These are phyloP conservation scores for Caenorhabditis wallacei DNA, from an alignment of 2,888 invertebrate species.

Conservation along the genomic window DNA sequence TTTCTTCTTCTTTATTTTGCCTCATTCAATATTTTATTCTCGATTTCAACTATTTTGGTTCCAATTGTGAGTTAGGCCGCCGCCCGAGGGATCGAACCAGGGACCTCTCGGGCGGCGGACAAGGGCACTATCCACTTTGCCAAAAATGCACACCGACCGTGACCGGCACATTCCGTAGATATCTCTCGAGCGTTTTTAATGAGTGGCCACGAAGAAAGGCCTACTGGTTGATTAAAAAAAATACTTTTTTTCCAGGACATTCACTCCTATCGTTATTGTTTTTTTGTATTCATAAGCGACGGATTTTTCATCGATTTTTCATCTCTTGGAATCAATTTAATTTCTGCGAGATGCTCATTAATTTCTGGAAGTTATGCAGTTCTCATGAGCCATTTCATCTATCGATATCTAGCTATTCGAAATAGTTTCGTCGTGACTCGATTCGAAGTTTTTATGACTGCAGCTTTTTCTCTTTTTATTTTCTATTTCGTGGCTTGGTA, in stretches of 20 bases:
- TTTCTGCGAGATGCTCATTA: not conserved
- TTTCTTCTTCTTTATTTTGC: constrained; percentile 27
- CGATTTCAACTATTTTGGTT: not conserved
- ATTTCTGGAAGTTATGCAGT: not conserved
- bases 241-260: not conserved
- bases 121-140: too few species aligned
- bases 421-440: not conserved
- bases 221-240: too few species aligned
- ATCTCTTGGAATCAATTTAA: not conserved
- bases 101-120: too few species aligned
- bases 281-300: not conserved
- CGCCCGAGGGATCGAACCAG: too few species aligned
- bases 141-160: too few species aligned
- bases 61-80: constrained; percentile 42
- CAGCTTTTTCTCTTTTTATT: not conserved
- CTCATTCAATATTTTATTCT: constrained; percentile 12
- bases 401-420: constrained; percentile 10
- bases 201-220: too few species aligned
- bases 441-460: constrained; percentile 2
- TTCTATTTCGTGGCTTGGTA: not conserved
- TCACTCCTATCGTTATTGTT: not conserved
- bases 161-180: too few species aligned
- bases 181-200: too few species aligned
- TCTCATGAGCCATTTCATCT: constrained; percentile 9
- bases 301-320: too few species aligned